Evolutionary conservation across 92 coral and sea anemone species (phyloP).

Genomic region (Muricea muricata): DNA sequence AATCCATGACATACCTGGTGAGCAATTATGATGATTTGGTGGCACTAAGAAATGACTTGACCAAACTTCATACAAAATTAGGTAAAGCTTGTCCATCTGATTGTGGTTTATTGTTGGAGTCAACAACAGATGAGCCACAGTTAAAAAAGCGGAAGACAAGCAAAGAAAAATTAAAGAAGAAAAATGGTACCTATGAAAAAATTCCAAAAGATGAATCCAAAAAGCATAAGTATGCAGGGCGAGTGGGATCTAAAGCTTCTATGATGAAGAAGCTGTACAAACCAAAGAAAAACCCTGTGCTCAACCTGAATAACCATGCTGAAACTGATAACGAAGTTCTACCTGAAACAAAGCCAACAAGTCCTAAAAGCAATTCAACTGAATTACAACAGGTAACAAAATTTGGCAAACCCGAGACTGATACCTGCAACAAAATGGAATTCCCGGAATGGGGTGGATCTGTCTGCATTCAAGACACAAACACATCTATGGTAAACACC

Average conservation of each 20-base stretch:
- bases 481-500: conserved; percentile 14
- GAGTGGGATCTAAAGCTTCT: neutral
- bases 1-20: conserved; percentile 2
- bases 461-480: neutral
- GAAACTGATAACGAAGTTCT: neutral
- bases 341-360: neutral
- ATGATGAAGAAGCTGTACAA: neutral
- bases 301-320: neutral
- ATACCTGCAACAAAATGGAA: conserved; percentile 9
- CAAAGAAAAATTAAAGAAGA: neutral
- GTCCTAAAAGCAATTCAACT: neutral
- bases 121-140: neutral
- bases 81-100: neutral
- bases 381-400: too few species aligned
- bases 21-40: neutral
- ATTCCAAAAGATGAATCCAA: neutral
- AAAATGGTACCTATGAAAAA: neutral
- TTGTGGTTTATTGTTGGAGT: neutral
- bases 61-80: neutral
- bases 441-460: conserved; percentile 8
- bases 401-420: too few species aligned
- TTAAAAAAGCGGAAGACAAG: neutral
- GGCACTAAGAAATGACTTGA: neutral
- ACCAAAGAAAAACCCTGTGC: neutral
- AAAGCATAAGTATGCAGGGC: neutral